Evolutionary conservation across 23 tunicate genomes (phyloP).

Genomic region (Styela clava): DNA sequence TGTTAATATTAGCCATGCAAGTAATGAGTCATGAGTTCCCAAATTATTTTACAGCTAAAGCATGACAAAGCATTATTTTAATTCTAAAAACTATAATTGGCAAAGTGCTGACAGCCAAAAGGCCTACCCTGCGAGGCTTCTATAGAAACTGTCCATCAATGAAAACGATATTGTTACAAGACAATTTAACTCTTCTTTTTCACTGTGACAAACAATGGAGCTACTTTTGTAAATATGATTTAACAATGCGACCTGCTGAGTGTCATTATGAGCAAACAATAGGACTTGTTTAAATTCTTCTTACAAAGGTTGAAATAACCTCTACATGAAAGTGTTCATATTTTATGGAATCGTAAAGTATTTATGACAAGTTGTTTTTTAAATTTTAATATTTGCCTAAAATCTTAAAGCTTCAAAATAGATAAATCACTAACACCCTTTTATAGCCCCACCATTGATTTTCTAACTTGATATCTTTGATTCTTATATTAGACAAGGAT

Average conservation of each 20-base stretch:
- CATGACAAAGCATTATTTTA: too few species aligned
- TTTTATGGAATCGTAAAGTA: too few species aligned
- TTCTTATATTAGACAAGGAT: too few species aligned
- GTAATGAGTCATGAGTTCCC: too few species aligned
- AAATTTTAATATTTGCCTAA: too few species aligned
- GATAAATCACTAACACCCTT: too few species aligned
- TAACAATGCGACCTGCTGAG: constrained; percentile 12
- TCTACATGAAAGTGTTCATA: background rate
- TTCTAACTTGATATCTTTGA: too few species aligned
- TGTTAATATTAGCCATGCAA: too few species aligned
- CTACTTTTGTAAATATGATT: constrained; percentile 8
- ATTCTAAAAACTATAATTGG: background rate
- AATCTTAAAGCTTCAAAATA: too few species aligned
- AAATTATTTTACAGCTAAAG: too few species aligned
- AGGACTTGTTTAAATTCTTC: background rate
- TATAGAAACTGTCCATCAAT: background rate
- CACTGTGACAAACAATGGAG: background rate
- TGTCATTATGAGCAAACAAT: constrained; percentile 19
- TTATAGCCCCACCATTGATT: too few species aligned
- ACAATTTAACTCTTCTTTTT: constrained; percentile 1
- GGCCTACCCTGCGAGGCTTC: background rate
- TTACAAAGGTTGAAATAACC: constrained; percentile 10
- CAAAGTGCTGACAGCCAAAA: background rate
- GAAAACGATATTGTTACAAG: constrained; percentile 2
- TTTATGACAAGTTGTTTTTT: too few species aligned